A percentile compares a stretch with the other conserved stretches of the same genome.
These are phyloP conservation scores for Chydorus sphaericus DNA, from an alignment of 2,888 invertebrate species.

Conservation along the genomic window DNA sequence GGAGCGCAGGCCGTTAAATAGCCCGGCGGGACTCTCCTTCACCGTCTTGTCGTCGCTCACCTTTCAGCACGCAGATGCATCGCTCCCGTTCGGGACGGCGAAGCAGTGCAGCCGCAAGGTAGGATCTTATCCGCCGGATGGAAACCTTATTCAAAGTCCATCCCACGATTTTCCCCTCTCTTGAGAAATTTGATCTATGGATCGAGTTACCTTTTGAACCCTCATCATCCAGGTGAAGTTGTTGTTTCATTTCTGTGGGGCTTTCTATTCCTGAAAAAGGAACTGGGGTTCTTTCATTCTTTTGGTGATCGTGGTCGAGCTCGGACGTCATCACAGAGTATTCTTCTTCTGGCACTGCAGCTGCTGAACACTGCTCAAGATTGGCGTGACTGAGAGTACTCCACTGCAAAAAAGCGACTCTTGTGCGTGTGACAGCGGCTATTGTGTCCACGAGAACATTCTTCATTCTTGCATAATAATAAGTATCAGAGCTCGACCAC, in stretches of 20 bases:
- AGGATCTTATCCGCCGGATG: constrained; percentile 3
- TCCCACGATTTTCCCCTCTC: not conserved
- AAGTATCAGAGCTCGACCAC: not conserved
- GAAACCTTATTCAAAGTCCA: constrained; percentile 1
- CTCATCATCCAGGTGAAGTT: constrained; percentile 5
- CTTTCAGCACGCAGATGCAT: too few species aligned
- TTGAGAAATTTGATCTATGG: not conserved
- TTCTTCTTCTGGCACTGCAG: constrained; percentile 48
- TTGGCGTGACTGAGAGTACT: constrained; percentile 46
- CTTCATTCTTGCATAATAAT: not conserved
- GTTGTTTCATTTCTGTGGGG: not conserved
- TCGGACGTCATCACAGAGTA: constrained; percentile 34
- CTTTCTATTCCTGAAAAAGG: not conserved
- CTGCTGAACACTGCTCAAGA: constrained; percentile 99
- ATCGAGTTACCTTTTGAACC: not conserved
- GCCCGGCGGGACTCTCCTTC: too few species aligned
- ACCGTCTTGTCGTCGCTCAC: too few species aligned
- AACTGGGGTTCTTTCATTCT: not conserved
- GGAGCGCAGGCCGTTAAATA: too few species aligned
- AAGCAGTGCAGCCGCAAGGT: too few species aligned
- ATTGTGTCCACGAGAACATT: constrained; percentile 49
- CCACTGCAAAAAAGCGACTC: constrained; percentile 41
- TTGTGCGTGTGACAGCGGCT: constrained; percentile 99
- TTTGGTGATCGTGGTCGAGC: not conserved
- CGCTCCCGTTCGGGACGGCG: too few species aligned